phyloP scores from a whole-genome alignment of 2,888 invertebrate species.

The Cybosia mesomella region DNA sequence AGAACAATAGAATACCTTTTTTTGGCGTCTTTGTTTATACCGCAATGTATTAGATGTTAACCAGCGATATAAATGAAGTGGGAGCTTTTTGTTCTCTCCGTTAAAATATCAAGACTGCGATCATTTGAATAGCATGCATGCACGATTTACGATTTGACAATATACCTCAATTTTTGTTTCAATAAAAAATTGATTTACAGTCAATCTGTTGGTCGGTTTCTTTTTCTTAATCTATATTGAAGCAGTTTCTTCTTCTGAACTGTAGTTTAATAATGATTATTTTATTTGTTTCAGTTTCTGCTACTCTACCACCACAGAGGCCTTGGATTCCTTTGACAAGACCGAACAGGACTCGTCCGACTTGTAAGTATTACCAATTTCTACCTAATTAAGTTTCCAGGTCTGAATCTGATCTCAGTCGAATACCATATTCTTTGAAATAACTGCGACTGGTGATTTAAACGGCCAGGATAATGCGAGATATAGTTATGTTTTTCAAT shows the following conservation, averaged over 20 bases:
- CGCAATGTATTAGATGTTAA: conserved; percentile 53
- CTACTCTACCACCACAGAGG: conserved; percentile 95
- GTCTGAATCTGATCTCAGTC: background rate
- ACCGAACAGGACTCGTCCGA: conserved; percentile 95
- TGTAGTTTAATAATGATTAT: conserved; percentile 30
- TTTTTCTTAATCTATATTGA: background rate
- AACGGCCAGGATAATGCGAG: background rate
- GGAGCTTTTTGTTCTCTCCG: conserved; percentile 49
- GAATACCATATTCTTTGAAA: background rate
- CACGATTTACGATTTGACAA: conserved; percentile 50
- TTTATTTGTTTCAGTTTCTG: conserved; percentile 92
- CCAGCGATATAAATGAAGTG: conserved; percentile 46
- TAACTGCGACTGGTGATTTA: background rate
- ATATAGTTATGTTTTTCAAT: background rate
- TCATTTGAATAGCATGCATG: conserved; percentile 46
- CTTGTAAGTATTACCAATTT: conserved; percentile 90
- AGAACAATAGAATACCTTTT: conserved; percentile 62
- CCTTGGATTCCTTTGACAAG: conserved; percentile 98
- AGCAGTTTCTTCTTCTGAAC: background rate
- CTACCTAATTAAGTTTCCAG: background rate
- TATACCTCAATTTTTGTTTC: conserved; percentile 23
- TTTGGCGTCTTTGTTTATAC: conserved; percentile 56
- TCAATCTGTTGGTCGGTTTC: background rate
- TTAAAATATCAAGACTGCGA: conserved; percentile 42
- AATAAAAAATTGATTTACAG: conserved; percentile 6